Base-by-base conservation (phyloP, 2,888 invertebrate species). In the Gasteruption jaculator region DNA sequence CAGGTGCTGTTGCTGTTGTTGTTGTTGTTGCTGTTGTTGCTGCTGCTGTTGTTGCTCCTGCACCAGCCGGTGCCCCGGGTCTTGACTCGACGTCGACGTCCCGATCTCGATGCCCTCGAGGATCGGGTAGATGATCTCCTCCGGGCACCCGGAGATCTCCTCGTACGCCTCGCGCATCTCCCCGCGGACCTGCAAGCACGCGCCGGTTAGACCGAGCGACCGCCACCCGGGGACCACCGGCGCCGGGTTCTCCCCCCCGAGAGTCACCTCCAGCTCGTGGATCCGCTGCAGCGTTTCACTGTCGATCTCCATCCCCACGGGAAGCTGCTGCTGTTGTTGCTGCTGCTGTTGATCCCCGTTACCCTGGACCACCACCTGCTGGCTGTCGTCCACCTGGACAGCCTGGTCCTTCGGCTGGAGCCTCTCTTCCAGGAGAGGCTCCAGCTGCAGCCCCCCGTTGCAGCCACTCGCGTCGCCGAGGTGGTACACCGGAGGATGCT, bases 161-260 rank as follows among this genome's bases (percentile, higher is more conserved):
- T 70, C 67, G 37, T 69, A 69, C 24, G 62, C 65, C 50, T 68
- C 67, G 18, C 66, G 60, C 67, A 69, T 68, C 56, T 68, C 70
- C 5, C 69, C 70, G 7, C 66, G 60, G 21, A 68, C 66, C 68
- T 68, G 34, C 30, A 46, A 45, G n/a, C n/a, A n/a, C n/a, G n/a
- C n/a, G n/a, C n/a, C n/a, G n/a, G n/a, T n/a, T n/a, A n/a, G n/a
- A n/a, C n/a, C n/a, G n/a, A n/a, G n/a, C n/a, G n/a, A n/a, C n/a
- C n/a, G n/a, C n/a, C n/a, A n/a, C n/a, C n/a, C n/a, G n/a, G n/a
- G n/a, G n/a, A n/a, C n/a, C n/a, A n/a, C n/a, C n/a, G n/a, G n/a
- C n/a, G n/a, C n/a, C n/a, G n/a, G n/a, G n/a, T n/a, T n/a, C n/a
- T n/a, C n/a, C 24, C n/a, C 32, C 21, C n/a, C n/a, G n/a, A n/a